phyloP scores from a whole-genome alignment of 2,888 invertebrate genomes.

The Chalcis sispes region DNA sequence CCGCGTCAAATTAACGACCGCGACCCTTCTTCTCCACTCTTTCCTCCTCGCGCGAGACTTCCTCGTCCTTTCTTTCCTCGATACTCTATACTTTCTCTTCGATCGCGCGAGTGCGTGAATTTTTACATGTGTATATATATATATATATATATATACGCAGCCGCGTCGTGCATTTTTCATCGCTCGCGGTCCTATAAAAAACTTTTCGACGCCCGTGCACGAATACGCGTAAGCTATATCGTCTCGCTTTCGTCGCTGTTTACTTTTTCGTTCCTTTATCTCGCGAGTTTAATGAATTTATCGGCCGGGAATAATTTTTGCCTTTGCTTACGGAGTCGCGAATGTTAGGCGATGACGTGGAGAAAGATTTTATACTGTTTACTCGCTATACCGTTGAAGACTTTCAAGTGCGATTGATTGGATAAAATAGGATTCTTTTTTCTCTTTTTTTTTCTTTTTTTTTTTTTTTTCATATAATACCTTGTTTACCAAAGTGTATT shows the following conservation, averaged over 20 bases:
- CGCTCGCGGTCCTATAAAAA: not conserved
- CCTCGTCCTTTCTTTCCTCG: not conserved
- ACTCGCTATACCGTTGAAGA: too few relatives aligned
- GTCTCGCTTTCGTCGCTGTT: conserved; percentile 7
- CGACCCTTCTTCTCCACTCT: conserved; percentile 59
- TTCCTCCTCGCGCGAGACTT: conserved; percentile 54
- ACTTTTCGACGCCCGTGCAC: not conserved
- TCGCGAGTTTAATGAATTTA: conserved; percentile 24
- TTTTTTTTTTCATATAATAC: too few relatives aligned
- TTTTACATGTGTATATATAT: too few relatives aligned
- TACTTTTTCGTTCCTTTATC: not conserved
- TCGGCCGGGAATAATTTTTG: conserved; percentile 14
- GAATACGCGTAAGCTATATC: not conserved
- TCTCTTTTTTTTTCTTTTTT: too few relatives aligned
- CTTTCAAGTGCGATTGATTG: too few relatives aligned
- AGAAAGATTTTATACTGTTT: too few relatives aligned
- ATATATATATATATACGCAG: too few relatives aligned
- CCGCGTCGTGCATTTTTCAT: too few relatives aligned
- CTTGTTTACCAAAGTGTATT: too few relatives aligned
- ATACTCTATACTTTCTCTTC: not conserved
- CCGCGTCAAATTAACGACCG: conserved; percentile 69
- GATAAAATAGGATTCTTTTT: too few relatives aligned
- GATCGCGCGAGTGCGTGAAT: not conserved
- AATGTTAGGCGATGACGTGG: too few relatives aligned
- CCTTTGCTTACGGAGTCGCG: too few relatives aligned